These are phyloP conservation scores for Tragelaphus oryx DNA, from an alignment of 2,797 vertebrate genomes.

Conservation along the genomic window DNA sequence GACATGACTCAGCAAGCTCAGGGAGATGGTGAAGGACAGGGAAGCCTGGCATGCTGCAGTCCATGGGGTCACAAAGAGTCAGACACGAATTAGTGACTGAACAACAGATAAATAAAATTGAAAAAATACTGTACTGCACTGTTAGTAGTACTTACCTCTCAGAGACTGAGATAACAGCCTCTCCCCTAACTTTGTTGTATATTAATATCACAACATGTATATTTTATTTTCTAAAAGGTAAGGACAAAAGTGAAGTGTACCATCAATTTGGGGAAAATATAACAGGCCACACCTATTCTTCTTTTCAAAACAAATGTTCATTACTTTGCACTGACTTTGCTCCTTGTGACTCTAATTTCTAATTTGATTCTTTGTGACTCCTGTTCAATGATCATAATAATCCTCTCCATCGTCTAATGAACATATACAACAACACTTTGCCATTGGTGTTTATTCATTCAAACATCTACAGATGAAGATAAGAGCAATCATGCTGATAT, in stretches of 20 bases:
- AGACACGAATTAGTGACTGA: neutral
- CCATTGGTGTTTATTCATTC: neutral
- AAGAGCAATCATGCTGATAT: neutral
- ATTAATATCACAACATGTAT: neutral
- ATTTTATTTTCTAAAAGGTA: neutral
- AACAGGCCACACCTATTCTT: neutral
- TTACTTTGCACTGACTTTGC: neutral
- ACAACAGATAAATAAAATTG: neutral
- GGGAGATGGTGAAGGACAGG: neutral
- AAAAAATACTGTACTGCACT: neutral
- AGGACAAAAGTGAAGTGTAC: neutral
- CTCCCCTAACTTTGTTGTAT: neutral
- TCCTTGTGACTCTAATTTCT: neutral
- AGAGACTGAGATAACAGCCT: neutral
- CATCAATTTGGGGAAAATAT: neutral
- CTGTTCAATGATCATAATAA: constrained; percentile 22
- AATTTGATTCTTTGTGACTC: constrained; percentile 30
- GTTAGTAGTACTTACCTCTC: neutral
- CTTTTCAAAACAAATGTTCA: neutral
- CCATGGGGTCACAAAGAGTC: neutral
- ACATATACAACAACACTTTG: neutral
- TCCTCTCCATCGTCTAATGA: constrained; percentile 25
- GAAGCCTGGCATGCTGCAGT: neutral
- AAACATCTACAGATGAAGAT: neutral
- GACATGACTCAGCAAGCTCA: neutral